Evolutionary conservation across 2,888 invertebrate species (phyloP), one percentile per base, ranked within the genome.

Genomic region (Entomobrya multifasciata): DNA sequence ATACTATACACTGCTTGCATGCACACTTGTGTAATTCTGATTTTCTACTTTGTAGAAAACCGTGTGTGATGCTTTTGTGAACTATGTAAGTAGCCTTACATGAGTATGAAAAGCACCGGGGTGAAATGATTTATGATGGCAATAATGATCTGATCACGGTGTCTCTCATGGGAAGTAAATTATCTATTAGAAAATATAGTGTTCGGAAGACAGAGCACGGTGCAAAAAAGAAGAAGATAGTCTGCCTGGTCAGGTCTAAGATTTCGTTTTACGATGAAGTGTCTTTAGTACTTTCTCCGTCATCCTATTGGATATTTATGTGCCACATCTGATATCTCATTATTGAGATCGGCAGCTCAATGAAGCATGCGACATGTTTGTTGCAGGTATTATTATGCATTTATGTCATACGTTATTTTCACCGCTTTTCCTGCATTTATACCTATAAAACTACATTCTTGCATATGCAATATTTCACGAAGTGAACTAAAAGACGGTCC

Each of bases 121-220:
- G 30, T 57, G 57, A 76, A 76, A 76, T 76, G 76, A 76, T 76
- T 76, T 76, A 76, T 76, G 55, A 17, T 57, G 76, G 57, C 57
- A 76, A 76, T 76, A 76, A 76, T 57, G 44, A 57, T n/a, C n/a
- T n/a, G n/a, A n/a, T 76, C 76, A 49, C 49, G 17, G 10, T 36
- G 36, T 36, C 36, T 36, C 65, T 36, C 36, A 36, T 30, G 65
- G 36, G 36, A 65, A 36, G 65, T 36, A 65, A 65, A 65, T 65
- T 65, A 65, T 65, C 65, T 65, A 36, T 65, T 36, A 65, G 36
- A 17, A 65, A 65, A 36, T 65, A 62, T 62, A 55, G 3, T 47
- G n/a, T 41, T 41, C 11, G 5, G 5, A 41, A 47, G 47, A 11
- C 11, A 47, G 2, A n/a, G 47, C 13, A 47, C n/a, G 8, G 2